These are phyloP conservation scores for Luffia ferchaultella DNA, from an alignment of 2,888 invertebrate species.

Conservation along the genomic window DNA sequence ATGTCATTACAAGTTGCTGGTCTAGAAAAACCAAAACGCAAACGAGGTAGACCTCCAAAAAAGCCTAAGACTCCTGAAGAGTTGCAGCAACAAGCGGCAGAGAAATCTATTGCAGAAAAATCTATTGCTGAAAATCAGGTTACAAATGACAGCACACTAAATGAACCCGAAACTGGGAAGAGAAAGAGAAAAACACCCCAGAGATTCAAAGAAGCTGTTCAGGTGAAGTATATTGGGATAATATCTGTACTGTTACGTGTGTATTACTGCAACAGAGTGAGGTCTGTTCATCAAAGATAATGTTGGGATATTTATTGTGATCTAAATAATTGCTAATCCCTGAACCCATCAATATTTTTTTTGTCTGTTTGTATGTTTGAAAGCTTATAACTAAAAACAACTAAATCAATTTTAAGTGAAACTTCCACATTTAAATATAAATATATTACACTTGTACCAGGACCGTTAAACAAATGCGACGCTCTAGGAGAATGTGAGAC, in stretches of 20 bases:
- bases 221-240: constrained; percentile 39
- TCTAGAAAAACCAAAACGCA: constrained; percentile 70
- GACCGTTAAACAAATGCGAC: too few species aligned
- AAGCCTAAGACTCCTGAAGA: constrained; percentile 44
- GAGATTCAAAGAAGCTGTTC: constrained; percentile 67
- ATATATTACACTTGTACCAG: too few species aligned
- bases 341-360: too few species aligned
- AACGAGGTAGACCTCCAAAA: constrained; percentile 76
- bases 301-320: too few species aligned
- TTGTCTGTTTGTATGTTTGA: too few species aligned
- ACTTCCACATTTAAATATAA: too few species aligned
- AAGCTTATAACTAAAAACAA: too few species aligned
- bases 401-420: too few species aligned
- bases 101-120: constrained; percentile 17
- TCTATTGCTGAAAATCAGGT: constrained; percentile 4
- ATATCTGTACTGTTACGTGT: background rate
- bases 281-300: too few species aligned
- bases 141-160: constrained; percentile 19
- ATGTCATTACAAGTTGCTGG: constrained; percentile 71
- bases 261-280: too few species aligned
- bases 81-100: constrained; percentile 28
- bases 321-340: too few species aligned
- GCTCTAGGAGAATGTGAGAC: too few species aligned
- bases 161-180: constrained; percentile 64
- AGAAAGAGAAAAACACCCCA: constrained; percentile 72